These are phyloP conservation scores for Tenebrio molitor DNA, from an alignment of 1,140 invertebrate species.

Conservation along the genomic window DNA sequence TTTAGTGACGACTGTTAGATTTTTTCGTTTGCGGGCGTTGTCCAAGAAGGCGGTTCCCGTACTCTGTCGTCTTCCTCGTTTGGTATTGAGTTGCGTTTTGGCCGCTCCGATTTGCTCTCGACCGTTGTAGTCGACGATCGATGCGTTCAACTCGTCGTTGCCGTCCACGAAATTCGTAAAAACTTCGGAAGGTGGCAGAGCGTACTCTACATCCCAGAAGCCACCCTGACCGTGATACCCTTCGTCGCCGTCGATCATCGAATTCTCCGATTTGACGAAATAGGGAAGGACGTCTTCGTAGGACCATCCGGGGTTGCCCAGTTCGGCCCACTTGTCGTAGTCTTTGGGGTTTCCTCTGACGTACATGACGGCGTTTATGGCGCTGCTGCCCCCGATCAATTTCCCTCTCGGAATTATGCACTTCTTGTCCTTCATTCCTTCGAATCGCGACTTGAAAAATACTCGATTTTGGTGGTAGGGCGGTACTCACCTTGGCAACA, in stretches of 20 bases:
- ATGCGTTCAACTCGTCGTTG: slow-evolving; percentile 69
- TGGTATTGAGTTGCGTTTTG: slow-evolving; percentile 33
- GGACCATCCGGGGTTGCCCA: slow-evolving; percentile 90
- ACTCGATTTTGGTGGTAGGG: not conserved
- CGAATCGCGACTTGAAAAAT: slow-evolving; percentile 1
- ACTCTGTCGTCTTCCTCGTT: slow-evolving; percentile 44
- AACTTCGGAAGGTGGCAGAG: not conserved
- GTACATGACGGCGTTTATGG: slow-evolving; percentile 86
- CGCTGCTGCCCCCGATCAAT: slow-evolving; percentile 80
- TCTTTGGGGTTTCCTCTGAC: slow-evolving; percentile 76
- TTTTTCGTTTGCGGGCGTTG: slow-evolving; percentile 65
- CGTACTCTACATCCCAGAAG: slow-evolving; percentile 13
- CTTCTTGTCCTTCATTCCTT: slow-evolving; percentile 73
- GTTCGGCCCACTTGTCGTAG: slow-evolving; percentile 77
- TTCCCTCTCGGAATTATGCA: slow-evolving; percentile 81
- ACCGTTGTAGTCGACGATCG: slow-evolving; percentile 64
- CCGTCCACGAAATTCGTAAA: slow-evolving; percentile 68
- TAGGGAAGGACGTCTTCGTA: slow-evolving; percentile 85
- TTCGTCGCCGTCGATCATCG: slow-evolving; percentile 58
- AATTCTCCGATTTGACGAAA: slow-evolving; percentile 83
- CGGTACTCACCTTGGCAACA: slow-evolving; percentile 10
- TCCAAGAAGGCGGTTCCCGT: slow-evolving; percentile 46
- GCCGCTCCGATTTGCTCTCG: slow-evolving; percentile 21
- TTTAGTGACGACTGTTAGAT: slow-evolving; percentile 69
- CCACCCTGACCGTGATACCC: slow-evolving; percentile 11